Base-by-base conservation (phyloP, 2,888 invertebrate species). In the Fissipunctia ypsillon region DNA sequence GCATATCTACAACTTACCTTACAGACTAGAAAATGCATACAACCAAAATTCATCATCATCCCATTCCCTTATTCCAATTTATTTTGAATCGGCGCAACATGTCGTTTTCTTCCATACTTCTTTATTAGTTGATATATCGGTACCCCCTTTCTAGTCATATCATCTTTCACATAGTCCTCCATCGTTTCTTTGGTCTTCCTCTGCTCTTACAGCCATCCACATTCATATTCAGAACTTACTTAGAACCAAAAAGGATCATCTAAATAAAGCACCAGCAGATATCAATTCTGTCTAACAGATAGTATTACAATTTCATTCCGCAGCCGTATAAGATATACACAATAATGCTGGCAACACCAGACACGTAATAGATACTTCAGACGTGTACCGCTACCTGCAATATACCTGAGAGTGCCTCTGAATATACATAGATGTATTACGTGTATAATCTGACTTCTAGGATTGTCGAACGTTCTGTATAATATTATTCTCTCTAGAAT, bases 321-420 rank as follows among this genome's bases (percentile, higher is more conserved):
- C 38, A 60, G 28, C 59, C 59, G 70, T 76, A 50, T 35, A 54
- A 71, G 67, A 52, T 57, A 65, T 60, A 81, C 60, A 80, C 71
- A 69, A 78, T 77, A 80, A 57, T 38, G 35, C 65, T 66, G 31
- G 61, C 65, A 48, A 66, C 69, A 69, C n/a, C 41, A 67, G 65
- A 78, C 65, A 77, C 72, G 72, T 82, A 80, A 80, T 78, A 69
- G 72, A 72, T 82, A 78, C 72, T 78, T 66, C 68, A 71, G 64
- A 81, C 54, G 66, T 75, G 80, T 74, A 54, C 50, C 56, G 45
- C 38, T 45, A 35, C 61, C 75, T 83, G 79, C 75, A 76, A 61
- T 76, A 69, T 72, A 74, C 63, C 45, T 56, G 70, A 52, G 82
- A 65, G 41, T 65, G 56, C 64, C 54, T 54, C n/a, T 41, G 60